These are phyloP conservation scores for Steinernema feltiae DNA, from an alignment of 1,140 invertebrate genomes.

Conservation along the genomic window DNA sequence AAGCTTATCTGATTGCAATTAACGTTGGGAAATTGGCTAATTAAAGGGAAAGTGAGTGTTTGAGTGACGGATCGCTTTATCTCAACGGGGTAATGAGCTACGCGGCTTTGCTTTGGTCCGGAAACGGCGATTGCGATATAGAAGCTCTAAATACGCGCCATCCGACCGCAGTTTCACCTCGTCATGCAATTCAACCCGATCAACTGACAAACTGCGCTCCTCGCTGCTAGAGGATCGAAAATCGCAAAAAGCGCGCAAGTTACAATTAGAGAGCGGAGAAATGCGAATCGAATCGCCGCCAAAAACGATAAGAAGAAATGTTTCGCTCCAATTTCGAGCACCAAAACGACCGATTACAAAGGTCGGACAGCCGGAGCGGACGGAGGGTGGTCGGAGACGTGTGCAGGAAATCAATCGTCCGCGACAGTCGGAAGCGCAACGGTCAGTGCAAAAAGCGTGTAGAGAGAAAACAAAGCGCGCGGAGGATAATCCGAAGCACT, in stretches of 20 bases:
- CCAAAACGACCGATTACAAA: background rate
- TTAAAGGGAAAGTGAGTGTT: background rate
- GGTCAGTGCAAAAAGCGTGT: conserved; percentile 1
- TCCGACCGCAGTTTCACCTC: no score
- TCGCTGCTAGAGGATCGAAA: no score
- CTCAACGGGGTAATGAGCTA: background rate
- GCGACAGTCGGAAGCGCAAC: conserved; percentile 2
- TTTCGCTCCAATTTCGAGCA: background rate
- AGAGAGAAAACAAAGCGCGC: background rate
- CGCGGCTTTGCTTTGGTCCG: background rate
- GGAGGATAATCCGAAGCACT: conserved; percentile 4
- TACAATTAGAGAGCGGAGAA: background rate
- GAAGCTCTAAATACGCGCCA: no score
- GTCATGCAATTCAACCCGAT: no score
- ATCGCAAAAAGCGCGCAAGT: background rate
- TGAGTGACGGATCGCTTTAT: background rate
- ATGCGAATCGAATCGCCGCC: background rate
- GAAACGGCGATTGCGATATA: no score
- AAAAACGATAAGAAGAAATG: background rate
- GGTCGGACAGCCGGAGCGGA: no score
- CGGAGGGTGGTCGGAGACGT: background rate
- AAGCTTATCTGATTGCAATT: conserved; percentile 11
- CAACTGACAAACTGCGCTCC: no score
- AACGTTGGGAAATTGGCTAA: background rate
- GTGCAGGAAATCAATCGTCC: background rate